These are phyloP conservation scores for Neoscelio sp. DNA, from an alignment of 2,888 invertebrate genomes.

Conservation along the genomic window DNA sequence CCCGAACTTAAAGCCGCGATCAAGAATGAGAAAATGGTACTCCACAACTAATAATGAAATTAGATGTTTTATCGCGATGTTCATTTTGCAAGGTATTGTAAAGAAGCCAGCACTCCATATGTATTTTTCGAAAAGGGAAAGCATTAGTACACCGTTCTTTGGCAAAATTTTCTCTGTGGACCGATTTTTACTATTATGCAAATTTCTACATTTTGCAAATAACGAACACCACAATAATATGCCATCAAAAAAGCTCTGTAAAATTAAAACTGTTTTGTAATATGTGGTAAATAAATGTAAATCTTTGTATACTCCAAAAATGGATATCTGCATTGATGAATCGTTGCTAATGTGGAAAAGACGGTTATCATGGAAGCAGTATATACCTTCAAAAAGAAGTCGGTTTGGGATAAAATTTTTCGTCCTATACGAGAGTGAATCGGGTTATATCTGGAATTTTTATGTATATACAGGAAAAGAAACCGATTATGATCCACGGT, in stretches of 20 bases:
- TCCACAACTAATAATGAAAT: constrained; percentile 43
- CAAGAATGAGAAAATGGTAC: constrained; percentile 47
- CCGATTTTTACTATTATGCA: constrained; percentile 51
- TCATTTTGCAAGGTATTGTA: constrained; percentile 48
- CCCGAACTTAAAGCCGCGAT: no score
- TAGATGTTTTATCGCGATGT: constrained; percentile 47
- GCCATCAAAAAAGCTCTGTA: constrained; percentile 22
- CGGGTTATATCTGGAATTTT: no score
- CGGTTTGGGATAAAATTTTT: no score
- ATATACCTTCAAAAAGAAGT: no score
- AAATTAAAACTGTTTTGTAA: constrained; percentile 32
- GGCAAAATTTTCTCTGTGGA: constrained; percentile 35
- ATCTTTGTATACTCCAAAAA: no score
- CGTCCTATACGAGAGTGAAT: no score
- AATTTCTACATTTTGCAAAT: constrained; percentile 49
- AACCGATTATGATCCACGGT: no score
- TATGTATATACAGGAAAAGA: no score
- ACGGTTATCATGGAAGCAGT: no score
- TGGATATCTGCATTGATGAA: no score
- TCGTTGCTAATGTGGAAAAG: no score
- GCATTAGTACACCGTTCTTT: constrained; percentile 38
- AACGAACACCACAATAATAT: constrained; percentile 39
- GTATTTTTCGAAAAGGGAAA: constrained; percentile 51
- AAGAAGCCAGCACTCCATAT: constrained; percentile 35
- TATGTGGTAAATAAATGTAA: no score